Conservation (phyloP, 2,888 invertebrate species). For the Dendrolimus houi region DNA sequence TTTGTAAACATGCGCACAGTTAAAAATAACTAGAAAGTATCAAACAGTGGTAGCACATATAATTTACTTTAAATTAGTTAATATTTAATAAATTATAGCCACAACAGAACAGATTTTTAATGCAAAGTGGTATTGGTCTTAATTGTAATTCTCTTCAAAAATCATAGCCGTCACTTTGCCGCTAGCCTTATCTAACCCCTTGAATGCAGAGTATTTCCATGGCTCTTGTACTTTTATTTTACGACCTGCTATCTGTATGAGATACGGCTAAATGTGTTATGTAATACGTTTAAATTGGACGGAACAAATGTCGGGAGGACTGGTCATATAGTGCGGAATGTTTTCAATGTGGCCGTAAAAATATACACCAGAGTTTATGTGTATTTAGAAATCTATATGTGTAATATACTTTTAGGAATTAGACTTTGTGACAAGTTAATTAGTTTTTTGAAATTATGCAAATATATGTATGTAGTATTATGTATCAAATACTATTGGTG, state of each 20-base stretch:
- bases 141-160: too few relatives aligned
- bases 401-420: not conserved
- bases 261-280: slow-evolving; percentile 50
- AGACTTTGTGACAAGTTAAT: not conserved
- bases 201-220: slow-evolving; percentile 20
- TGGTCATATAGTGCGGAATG: not conserved
- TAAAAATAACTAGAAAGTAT: too few relatives aligned
- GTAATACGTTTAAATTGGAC: slow-evolving; percentile 37
- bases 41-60: too few relatives aligned
- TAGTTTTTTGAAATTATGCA: too few relatives aligned
- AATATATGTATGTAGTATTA: too few relatives aligned
- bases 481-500: too few relatives aligned
- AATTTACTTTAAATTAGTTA: too few relatives aligned
- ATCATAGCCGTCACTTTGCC: slow-evolving; percentile 12
- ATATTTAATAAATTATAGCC: too few relatives aligned
- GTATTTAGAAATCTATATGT: slow-evolving; percentile 4
- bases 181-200: slow-evolving; percentile 26
- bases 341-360: not conserved
- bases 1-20: too few relatives aligned
- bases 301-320: slow-evolving; percentile 22
- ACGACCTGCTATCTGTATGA: slow-evolving; percentile 47
- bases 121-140: too few relatives aligned
- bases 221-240: slow-evolving; percentile 45
- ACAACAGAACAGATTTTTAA: too few relatives aligned
- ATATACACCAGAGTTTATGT: not conserved